Percentiles rank a stretch among this genome's conserved stretches.
These are phyloP conservation scores for Romanogobio albipinnatus DNA, from an alignment of 2,113 vertebrate species.

Conservation along the genomic window DNA sequence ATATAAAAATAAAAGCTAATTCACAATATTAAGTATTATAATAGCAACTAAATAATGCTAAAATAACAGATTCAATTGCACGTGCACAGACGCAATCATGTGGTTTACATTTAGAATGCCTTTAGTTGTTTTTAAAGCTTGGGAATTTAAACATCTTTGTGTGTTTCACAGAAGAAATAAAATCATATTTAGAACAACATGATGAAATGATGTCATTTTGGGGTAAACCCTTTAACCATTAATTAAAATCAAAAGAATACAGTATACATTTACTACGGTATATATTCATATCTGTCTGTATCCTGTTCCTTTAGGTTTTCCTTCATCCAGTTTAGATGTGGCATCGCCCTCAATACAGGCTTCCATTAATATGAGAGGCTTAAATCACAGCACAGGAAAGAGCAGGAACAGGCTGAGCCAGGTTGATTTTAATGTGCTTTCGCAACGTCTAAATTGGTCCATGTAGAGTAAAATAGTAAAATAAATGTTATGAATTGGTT, in stretches of 20 bases:
- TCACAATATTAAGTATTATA: neutral
- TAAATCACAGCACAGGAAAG: conserved; percentile 70
- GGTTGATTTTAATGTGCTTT: conserved; percentile 69
- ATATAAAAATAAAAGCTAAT: neutral
- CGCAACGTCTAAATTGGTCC: neutral
- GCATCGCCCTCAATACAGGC: neutral
- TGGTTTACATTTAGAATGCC: neutral
- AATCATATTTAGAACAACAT: neutral
- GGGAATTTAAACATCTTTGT: too few species aligned
- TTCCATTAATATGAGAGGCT: neutral
- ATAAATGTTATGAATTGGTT: neutral
- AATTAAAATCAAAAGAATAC: too few species aligned
- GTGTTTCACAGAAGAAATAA: too few species aligned
- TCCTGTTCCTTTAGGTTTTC: neutral
- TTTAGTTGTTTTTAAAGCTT: neutral
- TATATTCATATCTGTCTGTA: neutral
- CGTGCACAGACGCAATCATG: neutral
- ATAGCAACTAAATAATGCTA: neutral
- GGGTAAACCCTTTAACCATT: neutral
- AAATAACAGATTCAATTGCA: neutral
- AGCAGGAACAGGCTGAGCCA: conserved; percentile 79
- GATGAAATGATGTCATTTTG: neutral
- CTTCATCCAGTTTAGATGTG: neutral
- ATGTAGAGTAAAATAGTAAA: neutral
- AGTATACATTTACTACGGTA: neutral